phyloP scores from a whole-genome alignment of 1,140 invertebrate genomes.

The Lepidurus arcticus region DNA sequence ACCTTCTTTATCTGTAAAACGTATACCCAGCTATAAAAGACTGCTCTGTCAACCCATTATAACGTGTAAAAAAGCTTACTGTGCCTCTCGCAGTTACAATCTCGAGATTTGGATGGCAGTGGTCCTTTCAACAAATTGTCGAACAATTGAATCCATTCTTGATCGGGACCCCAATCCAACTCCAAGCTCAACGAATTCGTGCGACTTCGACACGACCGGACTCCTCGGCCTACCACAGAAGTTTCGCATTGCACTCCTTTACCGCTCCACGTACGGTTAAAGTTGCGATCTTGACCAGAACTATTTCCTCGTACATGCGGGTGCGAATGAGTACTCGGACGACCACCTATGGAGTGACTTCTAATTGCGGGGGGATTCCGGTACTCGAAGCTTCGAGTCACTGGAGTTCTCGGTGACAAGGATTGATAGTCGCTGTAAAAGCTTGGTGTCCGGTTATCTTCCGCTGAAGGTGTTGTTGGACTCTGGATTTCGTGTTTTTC shows the following conservation, averaged over 20 bases:
- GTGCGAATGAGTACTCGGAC: neutral
- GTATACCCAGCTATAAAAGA: neutral
- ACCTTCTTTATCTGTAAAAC: too few relatives aligned
- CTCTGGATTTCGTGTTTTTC: neutral
- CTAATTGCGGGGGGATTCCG: neutral
- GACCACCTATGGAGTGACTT: neutral
- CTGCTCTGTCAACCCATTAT: neutral
- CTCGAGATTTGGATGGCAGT: constrained; percentile 36
- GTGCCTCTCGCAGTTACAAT: constrained; percentile 45
- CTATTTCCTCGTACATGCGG: neutral
- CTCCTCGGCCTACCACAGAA: neutral
- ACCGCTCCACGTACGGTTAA: neutral
- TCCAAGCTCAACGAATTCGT: neutral
- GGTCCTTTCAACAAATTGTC: constrained; percentile 53
- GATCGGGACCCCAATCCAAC: constrained; percentile 47
- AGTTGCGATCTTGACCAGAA: neutral
- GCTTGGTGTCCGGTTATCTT: neutral
- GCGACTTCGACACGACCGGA: neutral
- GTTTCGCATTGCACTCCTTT: neutral
- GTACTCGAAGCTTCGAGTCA: neutral
- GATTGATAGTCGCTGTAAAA: neutral
- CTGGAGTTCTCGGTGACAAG: neutral
- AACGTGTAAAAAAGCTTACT: neutral
- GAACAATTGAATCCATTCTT: constrained; percentile 52
- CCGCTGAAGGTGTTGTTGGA: neutral